Percentiles rank a stretch among this genome's conserved stretches.
Conservation (phyloP, 2,888 invertebrate genomes). For the Penaeus monodon region DNA sequence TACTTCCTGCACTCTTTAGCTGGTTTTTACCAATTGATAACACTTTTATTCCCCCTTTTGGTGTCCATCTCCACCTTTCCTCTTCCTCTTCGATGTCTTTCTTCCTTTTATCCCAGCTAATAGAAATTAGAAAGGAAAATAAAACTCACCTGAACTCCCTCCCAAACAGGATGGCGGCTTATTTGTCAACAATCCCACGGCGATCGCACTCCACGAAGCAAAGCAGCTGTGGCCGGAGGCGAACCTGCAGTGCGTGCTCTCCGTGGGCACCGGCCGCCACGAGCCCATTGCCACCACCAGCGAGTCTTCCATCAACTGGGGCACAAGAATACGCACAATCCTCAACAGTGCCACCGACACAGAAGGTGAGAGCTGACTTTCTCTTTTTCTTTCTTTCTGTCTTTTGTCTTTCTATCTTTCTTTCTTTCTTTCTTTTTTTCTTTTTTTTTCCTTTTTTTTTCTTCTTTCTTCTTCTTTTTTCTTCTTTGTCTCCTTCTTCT, state of each 20-base stretch:
- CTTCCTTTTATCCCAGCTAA: no score
- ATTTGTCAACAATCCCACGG: slow-evolving; percentile 89
- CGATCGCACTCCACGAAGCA: slow-evolving; percentile 89
- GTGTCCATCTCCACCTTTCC: not conserved
- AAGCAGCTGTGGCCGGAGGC: slow-evolving; percentile 84
- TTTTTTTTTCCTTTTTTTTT: not conserved
- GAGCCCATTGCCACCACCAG: slow-evolving; percentile 68
- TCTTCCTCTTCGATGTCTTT: not conserved
- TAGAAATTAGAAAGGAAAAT: no score
- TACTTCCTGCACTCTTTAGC: no score
- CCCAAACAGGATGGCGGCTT: slow-evolving; percentile 81
- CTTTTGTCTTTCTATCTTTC: not conserved
- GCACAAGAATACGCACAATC: slow-evolving; percentile 73
- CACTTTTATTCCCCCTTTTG: not conserved
- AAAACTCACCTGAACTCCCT: no score
- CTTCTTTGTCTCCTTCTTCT: not conserved
- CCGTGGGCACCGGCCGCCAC: slow-evolving; percentile 81
- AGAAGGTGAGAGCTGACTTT: slow-evolving; percentile 75
- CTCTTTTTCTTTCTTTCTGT: not conserved
- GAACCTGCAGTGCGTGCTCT: slow-evolving; percentile 83
- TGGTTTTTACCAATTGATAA: no score
- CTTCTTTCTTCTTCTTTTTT: not conserved
- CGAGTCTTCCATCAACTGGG: slow-evolving; percentile 67
- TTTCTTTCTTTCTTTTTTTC: not conserved
- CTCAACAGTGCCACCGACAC: slow-evolving; percentile 89